Percentiles rank a stretch among this genome's conserved stretches.
These are phyloP conservation scores for Prietella phreatophila DNA, from an alignment of 2,113 vertebrate species.

Conservation along the genomic window DNA sequence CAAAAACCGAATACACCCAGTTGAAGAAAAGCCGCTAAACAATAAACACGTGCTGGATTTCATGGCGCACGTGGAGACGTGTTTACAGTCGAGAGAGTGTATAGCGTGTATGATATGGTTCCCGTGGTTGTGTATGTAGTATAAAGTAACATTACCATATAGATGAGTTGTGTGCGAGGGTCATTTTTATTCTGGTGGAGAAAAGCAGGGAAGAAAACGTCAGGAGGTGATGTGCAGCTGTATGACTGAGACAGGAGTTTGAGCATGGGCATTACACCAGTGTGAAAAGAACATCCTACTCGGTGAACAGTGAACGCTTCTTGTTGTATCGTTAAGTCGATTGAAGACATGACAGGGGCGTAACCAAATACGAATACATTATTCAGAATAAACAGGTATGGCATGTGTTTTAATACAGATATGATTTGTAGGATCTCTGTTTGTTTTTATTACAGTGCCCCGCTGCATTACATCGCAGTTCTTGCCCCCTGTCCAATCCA, in stretches of 20 bases:
- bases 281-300: not conserved
- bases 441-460: not conserved
- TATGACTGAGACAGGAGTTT: constrained; percentile 19
- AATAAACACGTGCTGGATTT: not conserved
- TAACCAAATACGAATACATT: not conserved
- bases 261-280: not conserved
- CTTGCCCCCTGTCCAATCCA: not conserved
- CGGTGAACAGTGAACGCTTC: not conserved
- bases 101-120: constrained; percentile 10
- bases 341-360: not conserved
- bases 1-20: not conserved
- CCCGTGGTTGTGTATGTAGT: constrained; percentile 44
- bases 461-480: not conserved
- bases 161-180: constrained; percentile 68
- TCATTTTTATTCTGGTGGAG: constrained; percentile 71
- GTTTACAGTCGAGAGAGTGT: constrained; percentile 21
- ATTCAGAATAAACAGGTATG: not conserved
- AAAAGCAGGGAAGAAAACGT: constrained; percentile 49
- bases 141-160: constrained; percentile 71
- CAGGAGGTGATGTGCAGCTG: constrained; percentile 46
- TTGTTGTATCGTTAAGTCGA: no score
- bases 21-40: not conserved
- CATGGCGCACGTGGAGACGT: not conserved
- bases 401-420: not conserved
- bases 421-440: not conserved